Percentiles rank a stretch among this genome's conserved stretches.
These are phyloP conservation scores for Glyptemys insculpta DNA, from an alignment of 2,797 vertebrate genomes.

Conservation along the genomic window DNA sequence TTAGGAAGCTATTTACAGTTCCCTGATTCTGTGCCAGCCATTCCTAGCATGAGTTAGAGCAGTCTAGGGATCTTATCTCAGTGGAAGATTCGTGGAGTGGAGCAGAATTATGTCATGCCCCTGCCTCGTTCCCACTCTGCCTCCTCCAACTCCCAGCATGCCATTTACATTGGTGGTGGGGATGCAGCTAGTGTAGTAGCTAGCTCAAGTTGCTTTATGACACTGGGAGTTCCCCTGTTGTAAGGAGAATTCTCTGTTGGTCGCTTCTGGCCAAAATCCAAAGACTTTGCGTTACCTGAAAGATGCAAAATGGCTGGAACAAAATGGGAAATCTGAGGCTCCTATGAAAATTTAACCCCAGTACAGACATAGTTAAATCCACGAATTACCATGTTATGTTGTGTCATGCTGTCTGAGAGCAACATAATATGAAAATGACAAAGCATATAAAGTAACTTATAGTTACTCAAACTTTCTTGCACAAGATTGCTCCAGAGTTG, in stretches of 20 bases:
- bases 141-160: neutral
- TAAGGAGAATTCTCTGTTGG: neutral
- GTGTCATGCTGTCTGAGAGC: neutral
- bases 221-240: neutral
- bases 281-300: neutral
- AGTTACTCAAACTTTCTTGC: neutral
- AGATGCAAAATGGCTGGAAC: neutral
- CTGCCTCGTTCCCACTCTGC: neutral
- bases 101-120: neutral
- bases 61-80: neutral
- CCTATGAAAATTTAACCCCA: neutral
- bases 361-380: neutral
- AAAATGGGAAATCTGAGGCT: neutral
- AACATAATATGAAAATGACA: neutral
- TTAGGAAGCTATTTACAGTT: neutral
- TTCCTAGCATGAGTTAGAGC: neutral
- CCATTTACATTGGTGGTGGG: neutral
- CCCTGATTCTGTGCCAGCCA: neutral
- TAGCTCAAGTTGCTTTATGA: neutral
- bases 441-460: neutral
- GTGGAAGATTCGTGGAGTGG: neutral
- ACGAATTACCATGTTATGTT: neutral
- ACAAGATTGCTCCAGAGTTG: neutral
- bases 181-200: neutral
- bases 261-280: neutral